Conservation (phyloP, 2,888 invertebrate species). For the Caenorhabditis auriculariae region DNA sequence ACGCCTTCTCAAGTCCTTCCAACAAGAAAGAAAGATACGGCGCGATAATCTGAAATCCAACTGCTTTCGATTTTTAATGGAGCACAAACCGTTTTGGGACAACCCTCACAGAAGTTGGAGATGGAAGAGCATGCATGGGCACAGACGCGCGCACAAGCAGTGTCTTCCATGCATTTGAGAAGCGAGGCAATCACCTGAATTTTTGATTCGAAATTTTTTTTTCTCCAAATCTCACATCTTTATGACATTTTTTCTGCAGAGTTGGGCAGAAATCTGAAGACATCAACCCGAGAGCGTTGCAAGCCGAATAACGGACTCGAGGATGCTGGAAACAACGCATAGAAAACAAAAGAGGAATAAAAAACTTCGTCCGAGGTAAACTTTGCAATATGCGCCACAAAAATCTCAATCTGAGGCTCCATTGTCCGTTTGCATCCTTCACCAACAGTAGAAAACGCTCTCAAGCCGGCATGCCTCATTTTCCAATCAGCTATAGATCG, state of each 20-base stretch:
- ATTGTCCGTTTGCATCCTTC: constrained; percentile 98
- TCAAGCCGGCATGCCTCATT: constrained; percentile 86
- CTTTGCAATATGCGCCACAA: constrained; percentile 85
- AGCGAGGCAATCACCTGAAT: constrained; percentile 80
- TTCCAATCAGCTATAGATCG: constrained; percentile 69
- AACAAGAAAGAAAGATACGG: constrained; percentile 88
- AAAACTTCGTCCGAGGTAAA: constrained; percentile 81
- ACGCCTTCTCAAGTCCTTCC: constrained; percentile 83
- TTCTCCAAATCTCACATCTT: constrained; percentile 72
- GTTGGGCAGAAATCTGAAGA: constrained; percentile 94
- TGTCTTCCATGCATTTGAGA: constrained; percentile 83
- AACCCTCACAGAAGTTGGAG: constrained; percentile 98
- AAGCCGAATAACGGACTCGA: constrained; percentile 91
- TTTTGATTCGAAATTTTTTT: too few relatives aligned
- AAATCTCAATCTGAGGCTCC: constrained; percentile 88
- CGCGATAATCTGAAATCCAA: constrained; percentile 72
- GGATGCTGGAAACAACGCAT: constrained; percentile 73
- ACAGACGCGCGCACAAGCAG: constrained; percentile 87
- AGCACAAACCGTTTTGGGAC: constrained; percentile 82
- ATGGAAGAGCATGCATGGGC: constrained; percentile 88
- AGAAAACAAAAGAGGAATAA: constrained; percentile 30
- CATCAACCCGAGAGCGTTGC: constrained; percentile 98
- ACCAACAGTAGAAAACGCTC: constrained; percentile 96
- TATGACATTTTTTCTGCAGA: constrained; percentile 96
- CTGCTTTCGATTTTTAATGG: too few relatives aligned